Conservation (phyloP, 2,888 invertebrate species). For the Folsomia candida region DNA sequence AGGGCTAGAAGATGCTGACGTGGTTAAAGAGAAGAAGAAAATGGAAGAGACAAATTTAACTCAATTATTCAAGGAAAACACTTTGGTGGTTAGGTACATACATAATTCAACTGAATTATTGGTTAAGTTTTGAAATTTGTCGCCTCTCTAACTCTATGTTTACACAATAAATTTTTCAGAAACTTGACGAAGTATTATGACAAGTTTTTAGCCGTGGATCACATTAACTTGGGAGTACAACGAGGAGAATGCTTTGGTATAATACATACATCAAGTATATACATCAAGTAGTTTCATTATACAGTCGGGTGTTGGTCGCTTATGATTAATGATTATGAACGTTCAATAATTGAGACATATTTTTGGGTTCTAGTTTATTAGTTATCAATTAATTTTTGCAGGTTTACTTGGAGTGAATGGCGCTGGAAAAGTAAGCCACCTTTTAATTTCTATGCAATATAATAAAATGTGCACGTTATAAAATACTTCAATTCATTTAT, state of each 20-base stretch:
- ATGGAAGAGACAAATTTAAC: conserved; percentile 38
- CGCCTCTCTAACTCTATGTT: too few relatives aligned
- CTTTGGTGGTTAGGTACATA: conserved; percentile 2
- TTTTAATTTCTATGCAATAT: not conserved
- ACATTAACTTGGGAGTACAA: conserved; percentile 67
- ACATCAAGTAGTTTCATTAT: too few relatives aligned
- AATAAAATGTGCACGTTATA: not conserved
- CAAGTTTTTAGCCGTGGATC: conserved; percentile 71
- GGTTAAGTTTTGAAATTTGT: not conserved
- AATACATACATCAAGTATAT: too few relatives aligned
- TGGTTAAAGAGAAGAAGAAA: not conserved
- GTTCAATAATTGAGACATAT: not conserved
- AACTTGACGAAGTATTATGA: conserved; percentile 73
- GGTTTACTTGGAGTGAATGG: conserved; percentile 61
- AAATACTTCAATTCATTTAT: not conserved
- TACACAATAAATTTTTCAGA: too few relatives aligned
- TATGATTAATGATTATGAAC: too few relatives aligned
- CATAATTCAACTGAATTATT: conserved; percentile 41
- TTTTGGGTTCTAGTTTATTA: not conserved
- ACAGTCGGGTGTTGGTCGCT: too few relatives aligned
- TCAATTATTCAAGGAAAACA: conserved; percentile 12
- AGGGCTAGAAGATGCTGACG: conserved; percentile 13
- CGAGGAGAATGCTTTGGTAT: conserved; percentile 77
- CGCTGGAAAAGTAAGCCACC: conserved; percentile 71
- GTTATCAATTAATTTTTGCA: not conserved